Conservation (phyloP, 1,140 invertebrate species). For the Oedothorax gibbosus region DNA sequence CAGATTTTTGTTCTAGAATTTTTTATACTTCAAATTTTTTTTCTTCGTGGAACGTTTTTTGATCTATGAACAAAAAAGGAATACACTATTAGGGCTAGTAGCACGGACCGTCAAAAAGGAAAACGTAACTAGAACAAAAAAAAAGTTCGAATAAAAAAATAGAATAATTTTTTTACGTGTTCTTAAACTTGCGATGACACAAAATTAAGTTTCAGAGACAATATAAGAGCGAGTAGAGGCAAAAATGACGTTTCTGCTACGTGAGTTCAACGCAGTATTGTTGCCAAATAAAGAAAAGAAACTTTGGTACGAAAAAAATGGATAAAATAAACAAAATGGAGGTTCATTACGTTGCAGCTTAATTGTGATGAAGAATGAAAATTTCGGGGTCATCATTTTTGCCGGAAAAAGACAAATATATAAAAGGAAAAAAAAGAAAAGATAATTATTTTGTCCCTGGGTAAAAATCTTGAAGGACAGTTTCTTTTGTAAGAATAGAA, state of each 20-base stretch:
- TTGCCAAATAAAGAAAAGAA: background rate
- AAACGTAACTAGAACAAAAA: conserved; percentile 31
- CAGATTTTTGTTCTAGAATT: too few species aligned
- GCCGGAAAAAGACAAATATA: background rate
- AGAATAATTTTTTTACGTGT: background rate
- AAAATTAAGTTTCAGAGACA: conserved; percentile 37
- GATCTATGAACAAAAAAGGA: too few species aligned
- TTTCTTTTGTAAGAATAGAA: background rate
- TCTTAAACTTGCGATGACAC: conserved; percentile 4
- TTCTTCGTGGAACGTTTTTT: too few species aligned
- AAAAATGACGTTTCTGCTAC: background rate
- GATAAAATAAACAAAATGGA: conserved; percentile 11
- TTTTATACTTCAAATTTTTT: too few species aligned
- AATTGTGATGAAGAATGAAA: conserved; percentile 43
- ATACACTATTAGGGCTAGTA: too few species aligned
- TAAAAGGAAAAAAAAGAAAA: conserved; percentile 4
- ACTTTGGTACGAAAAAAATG: background rate
- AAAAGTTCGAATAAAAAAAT: background rate
- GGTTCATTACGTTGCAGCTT: conserved; percentile 33
- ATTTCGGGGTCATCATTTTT: conserved; percentile 27
- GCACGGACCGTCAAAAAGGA: background rate
- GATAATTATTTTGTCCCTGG: conserved; percentile 20
- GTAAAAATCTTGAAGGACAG: background rate
- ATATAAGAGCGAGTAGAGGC: background rate
- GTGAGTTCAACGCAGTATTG: background rate